These are phyloP conservation scores for Aphidius gifuensis DNA, from an alignment of 1,140 invertebrate genomes.

Conservation along the genomic window DNA sequence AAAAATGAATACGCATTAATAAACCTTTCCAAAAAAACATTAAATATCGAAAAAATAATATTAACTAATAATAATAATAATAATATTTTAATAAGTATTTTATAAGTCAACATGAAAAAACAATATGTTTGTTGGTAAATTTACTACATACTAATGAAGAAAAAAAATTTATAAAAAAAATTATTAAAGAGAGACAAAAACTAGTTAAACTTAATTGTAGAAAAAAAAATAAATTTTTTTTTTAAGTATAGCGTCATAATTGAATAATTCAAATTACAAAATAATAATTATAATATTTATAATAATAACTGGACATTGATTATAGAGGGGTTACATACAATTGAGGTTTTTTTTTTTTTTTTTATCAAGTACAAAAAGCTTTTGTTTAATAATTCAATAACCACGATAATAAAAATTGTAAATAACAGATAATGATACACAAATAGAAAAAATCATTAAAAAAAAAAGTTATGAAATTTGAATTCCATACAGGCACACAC, in stretches of 20 bases:
- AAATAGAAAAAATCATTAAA: slow-evolving; percentile 14
- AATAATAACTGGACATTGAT: too few relatives aligned
- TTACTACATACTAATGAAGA: too few relatives aligned
- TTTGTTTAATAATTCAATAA: not conserved
- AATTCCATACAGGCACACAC: slow-evolving; percentile 9
- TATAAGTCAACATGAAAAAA: slow-evolving; percentile 17
- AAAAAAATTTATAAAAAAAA: too few relatives aligned
- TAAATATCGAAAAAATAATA: slow-evolving; percentile 32
- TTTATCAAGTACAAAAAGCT: slow-evolving; percentile 19
- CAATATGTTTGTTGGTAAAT: not conserved
- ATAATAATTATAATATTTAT: too few relatives aligned
- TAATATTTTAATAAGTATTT: not conserved
- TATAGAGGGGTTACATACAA: too few relatives aligned
- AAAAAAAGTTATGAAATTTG: slow-evolving; percentile 12
- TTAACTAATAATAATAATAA: slow-evolving; percentile 7
- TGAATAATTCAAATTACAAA: too few relatives aligned
- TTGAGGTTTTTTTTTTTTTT: too few relatives aligned
- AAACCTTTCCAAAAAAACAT: slow-evolving; percentile 39
- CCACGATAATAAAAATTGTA: not conserved
- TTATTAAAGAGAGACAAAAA: too few relatives aligned
- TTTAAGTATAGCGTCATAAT: too few relatives aligned
- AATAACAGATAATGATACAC: not conserved
- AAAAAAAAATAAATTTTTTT: too few relatives aligned
- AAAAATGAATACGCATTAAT: slow-evolving; percentile 21
- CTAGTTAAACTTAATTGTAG: too few relatives aligned